Conservation (phyloP, 2,797 vertebrate species). For the Acrossocheilus wenchowensis region DNA sequence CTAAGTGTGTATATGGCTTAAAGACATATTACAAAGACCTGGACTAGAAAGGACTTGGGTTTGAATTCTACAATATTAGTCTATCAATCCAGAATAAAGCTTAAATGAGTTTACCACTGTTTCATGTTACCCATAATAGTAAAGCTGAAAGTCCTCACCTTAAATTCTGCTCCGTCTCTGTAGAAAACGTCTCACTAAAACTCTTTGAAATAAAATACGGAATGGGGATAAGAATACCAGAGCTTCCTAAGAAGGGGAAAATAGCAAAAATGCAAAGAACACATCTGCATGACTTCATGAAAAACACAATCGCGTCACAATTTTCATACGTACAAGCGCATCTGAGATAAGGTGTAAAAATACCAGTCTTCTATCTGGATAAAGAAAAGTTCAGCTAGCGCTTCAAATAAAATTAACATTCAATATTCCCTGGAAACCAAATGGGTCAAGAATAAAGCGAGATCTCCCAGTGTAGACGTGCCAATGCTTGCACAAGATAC, state of each 20-base stretch:
- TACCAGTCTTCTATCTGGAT: constrained; percentile 37
- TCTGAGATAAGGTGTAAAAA: constrained; percentile 50
- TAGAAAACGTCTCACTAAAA: constrained; percentile 25
- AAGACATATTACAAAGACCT: constrained; percentile 28
- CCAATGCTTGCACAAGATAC: constrained; percentile 67
- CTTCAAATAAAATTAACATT: constrained; percentile 41
- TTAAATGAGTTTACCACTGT: constrained; percentile 17
- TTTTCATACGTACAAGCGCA: constrained; percentile 42
- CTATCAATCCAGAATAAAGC: constrained; percentile 38
- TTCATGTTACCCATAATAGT: constrained; percentile 5
- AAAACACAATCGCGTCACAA: constrained; percentile 43
- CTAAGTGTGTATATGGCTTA: constrained; percentile 31
- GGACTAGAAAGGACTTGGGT: constrained; percentile 6
- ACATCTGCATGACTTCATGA: constrained; percentile 8
- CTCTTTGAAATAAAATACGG: constrained; percentile 24
- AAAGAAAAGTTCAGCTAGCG: constrained; percentile 14
- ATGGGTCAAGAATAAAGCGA: constrained; percentile 70
- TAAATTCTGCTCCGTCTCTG: constrained; percentile 24
- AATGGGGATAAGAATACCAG: constrained; percentile 39
- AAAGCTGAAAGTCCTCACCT: constrained; percentile 28
- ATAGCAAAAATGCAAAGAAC: constrained; percentile 22
- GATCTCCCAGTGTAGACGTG: constrained; percentile 71
- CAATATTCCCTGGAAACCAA: constrained; percentile 51
- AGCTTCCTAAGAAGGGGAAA: constrained; percentile 22
- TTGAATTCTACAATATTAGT: neutral